Conservation (phyloP, 2,113 vertebrate genomes). For the Amazona guildingii region DNA sequence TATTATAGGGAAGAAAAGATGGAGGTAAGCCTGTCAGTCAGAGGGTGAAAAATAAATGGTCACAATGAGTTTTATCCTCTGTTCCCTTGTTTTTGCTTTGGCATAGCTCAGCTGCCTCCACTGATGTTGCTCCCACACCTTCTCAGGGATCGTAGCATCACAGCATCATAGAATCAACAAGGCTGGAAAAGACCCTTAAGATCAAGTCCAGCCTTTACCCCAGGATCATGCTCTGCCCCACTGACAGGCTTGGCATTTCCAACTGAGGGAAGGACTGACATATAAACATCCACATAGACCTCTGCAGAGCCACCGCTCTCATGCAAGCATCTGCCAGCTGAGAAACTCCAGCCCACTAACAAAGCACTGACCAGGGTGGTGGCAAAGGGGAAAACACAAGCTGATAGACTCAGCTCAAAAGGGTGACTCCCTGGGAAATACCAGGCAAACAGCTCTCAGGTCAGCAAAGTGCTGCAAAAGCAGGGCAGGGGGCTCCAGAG, state of each 20-base stretch:
- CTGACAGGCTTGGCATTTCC: background rate
- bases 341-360: background rate
- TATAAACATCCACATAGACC: background rate
- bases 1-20: constrained; percentile 34
- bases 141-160: background rate
- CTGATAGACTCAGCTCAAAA: background rate
- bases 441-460: background rate
- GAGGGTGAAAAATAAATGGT: constrained; percentile 18
- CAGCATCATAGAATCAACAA: background rate
- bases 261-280: background rate
- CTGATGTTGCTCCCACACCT: background rate
- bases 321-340: background rate
- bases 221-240: background rate
- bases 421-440: background rate
- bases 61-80: background rate
- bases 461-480: background rate
- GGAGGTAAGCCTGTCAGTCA: constrained; percentile 35
- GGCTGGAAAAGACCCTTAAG: background rate
- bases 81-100: background rate
- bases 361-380: background rate
- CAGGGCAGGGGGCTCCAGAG: background rate
- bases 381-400: background rate
- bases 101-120: background rate
- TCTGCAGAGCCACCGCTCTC: background rate
- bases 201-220: background rate